Evolutionary conservation across 2,888 invertebrate genomes (phyloP).

Genomic region (Diloba caeruleocephala): DNA sequence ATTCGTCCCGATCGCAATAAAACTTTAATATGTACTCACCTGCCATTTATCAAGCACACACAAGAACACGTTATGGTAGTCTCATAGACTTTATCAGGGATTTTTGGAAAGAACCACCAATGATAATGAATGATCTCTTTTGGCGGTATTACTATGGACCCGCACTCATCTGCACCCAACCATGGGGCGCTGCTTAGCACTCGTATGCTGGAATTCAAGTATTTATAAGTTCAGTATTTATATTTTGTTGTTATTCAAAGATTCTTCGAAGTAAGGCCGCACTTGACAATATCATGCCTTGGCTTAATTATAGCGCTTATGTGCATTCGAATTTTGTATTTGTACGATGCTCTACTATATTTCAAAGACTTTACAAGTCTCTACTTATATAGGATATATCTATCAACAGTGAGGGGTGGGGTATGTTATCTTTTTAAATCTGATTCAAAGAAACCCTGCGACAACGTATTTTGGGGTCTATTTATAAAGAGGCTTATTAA

Average conservation of each 20-base stretch:
- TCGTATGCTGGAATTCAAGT: constrained; percentile 70
- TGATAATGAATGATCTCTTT: constrained; percentile 78
- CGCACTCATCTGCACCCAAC: constrained; percentile 79
- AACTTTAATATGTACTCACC: constrained; percentile 58
- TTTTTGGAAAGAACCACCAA: constrained; percentile 85
- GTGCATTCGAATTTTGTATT: too few species aligned
- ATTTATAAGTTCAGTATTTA: too few species aligned
- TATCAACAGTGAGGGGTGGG: too few species aligned
- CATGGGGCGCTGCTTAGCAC: constrained; percentile 74
- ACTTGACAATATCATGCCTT: too few species aligned
- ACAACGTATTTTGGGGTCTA: background rate
- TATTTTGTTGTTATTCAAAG: too few species aligned
- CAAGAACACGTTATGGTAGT: constrained; percentile 80
- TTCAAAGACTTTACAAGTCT: too few species aligned
- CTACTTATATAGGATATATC: too few species aligned
- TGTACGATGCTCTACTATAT: too few species aligned
- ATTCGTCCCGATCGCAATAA: background rate
- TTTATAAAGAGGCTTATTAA: background rate
- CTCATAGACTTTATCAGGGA: constrained; percentile 73
- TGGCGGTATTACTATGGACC: constrained; percentile 75
- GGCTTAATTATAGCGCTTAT: too few species aligned
- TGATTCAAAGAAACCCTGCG: too few species aligned
- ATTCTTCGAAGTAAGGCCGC: too few species aligned
- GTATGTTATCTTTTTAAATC: too few species aligned
- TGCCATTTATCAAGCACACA: constrained; percentile 76